Percentiles rank a stretch among this genome's conserved stretches.
phyloP scores from a whole-genome alignment of 2,888 invertebrate species.

The Lysandra bellargus region DNA sequence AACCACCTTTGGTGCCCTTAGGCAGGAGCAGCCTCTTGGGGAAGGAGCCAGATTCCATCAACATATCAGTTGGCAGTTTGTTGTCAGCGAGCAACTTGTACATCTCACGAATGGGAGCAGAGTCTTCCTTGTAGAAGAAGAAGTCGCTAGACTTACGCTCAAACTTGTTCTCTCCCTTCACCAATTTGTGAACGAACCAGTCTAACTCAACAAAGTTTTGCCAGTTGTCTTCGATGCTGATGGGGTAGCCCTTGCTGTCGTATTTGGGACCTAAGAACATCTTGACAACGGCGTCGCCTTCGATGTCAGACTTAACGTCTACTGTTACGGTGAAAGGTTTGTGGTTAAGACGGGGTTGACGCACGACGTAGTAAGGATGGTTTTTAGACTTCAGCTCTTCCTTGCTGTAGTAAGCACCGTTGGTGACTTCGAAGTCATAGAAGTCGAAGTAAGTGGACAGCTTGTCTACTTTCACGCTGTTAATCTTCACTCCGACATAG shows the following conservation, averaged over 20 bases:
- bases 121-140: conserved; percentile 82
- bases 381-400: conserved; percentile 59
- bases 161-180: conserved; percentile 83
- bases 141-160: conserved; percentile 84
- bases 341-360: conserved; percentile 86
- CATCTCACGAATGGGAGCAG: conserved; percentile 80
- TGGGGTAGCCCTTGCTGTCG: conserved; percentile 76
- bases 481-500: conserved; percentile 82
- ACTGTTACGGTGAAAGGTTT: conserved; percentile 83
- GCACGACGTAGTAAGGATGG: conserved; percentile 73
- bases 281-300: conserved; percentile 80
- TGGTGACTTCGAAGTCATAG: conserved; percentile 82
- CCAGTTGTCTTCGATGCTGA: conserved; percentile 78
- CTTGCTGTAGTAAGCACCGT: conserved; percentile 62
- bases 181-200: conserved; percentile 80
- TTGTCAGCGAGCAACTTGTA: conserved; percentile 79
- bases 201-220: conserved; percentile 83
- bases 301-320: conserved; percentile 80
- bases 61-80: conserved; percentile 75
- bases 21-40: conserved; percentile 87
- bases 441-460: conserved; percentile 84
- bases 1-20: conserved; percentile 84
- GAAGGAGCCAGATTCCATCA: conserved; percentile 79
- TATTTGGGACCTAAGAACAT: conserved; percentile 86
- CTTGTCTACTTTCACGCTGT: conserved; percentile 81